Percentiles rank a stretch among this genome's conserved stretches.
Conservation (phyloP, 2,113 vertebrate genomes). For the Oriolus oriolus region DNA sequence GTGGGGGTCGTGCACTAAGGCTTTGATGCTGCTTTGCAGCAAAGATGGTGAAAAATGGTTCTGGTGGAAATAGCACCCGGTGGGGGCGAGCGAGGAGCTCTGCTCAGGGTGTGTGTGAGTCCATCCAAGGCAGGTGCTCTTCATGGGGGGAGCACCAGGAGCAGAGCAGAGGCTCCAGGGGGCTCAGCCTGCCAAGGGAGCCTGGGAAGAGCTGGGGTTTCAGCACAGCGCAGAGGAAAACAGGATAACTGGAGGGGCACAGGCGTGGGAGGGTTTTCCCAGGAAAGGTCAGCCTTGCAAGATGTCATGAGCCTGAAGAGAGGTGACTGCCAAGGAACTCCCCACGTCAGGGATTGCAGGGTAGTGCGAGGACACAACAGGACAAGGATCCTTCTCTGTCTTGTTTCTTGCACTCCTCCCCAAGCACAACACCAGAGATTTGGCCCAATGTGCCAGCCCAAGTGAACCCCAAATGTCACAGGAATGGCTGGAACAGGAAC, state of each 20-base stretch:
- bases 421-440: background rate
- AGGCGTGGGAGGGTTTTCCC: background rate
- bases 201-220: background rate
- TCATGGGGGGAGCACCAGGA: background rate
- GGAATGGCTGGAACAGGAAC: background rate
- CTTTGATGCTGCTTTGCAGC: background rate
- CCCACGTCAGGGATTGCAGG: fast-evolving
- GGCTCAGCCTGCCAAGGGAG: background rate
- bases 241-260: background rate
- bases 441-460: background rate
- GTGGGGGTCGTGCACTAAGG: background rate
- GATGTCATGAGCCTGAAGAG: background rate
- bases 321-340: fast-evolving
- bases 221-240: background rate
- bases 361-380: background rate
- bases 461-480: background rate
- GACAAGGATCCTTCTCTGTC: background rate
- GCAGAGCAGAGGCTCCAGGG: background rate
- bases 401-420: background rate
- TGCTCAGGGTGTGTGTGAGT: background rate
- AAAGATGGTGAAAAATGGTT: background rate
- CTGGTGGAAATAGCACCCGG: background rate
- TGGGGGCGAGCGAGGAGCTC: background rate
- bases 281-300: background rate
- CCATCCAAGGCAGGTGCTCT: background rate